A percentile compares a stretch with the other conserved stretches of the same genome.
Conservation (phyloP, 2,113 vertebrate genomes). For the Scomber scombrus region DNA sequence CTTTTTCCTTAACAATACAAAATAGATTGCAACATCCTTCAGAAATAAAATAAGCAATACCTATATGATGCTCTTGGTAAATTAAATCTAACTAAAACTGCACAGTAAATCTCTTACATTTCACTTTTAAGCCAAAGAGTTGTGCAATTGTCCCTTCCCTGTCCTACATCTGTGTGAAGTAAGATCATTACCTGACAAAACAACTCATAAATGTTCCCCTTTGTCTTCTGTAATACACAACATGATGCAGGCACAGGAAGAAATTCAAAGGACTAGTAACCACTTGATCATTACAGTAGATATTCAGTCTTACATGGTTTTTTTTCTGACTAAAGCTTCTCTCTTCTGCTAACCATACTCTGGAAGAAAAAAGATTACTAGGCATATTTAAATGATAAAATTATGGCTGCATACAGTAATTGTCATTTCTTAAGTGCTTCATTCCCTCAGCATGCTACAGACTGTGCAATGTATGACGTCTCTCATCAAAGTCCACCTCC, state of each 20-base stretch:
- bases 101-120: slow-evolving; percentile 39
- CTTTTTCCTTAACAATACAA: slow-evolving; percentile 52
- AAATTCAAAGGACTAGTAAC: slow-evolving; percentile 43
- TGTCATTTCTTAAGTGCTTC: slow-evolving; percentile 72
- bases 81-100: slow-evolving; percentile 62
- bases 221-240: slow-evolving; percentile 47
- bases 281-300: slow-evolving; percentile 60
- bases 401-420: slow-evolving; percentile 70
- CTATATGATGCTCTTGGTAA: slow-evolving; percentile 49
- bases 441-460: slow-evolving; percentile 64
- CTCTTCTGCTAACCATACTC: slow-evolving; percentile 41
- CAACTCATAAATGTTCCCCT: slow-evolving; percentile 38
- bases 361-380: slow-evolving; percentile 65
- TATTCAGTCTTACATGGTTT: slow-evolving; percentile 49
- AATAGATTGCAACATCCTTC: slow-evolving; percentile 63
- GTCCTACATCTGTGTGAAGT: slow-evolving; percentile 38
- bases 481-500: slow-evolving; percentile 14
- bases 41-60: slow-evolving; percentile 68
- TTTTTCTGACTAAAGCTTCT: slow-evolving; percentile 40
- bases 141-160: slow-evolving; percentile 52
- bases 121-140: slow-evolving; percentile 47
- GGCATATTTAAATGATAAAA: slow-evolving; percentile 54
- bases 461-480: slow-evolving; percentile 55
- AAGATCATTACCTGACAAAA: slow-evolving; percentile 34
- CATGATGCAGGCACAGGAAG: slow-evolving; percentile 73